phyloP scores from a whole-genome alignment of 2,888 invertebrate species.

The Trissoscelio sp. region DNA sequence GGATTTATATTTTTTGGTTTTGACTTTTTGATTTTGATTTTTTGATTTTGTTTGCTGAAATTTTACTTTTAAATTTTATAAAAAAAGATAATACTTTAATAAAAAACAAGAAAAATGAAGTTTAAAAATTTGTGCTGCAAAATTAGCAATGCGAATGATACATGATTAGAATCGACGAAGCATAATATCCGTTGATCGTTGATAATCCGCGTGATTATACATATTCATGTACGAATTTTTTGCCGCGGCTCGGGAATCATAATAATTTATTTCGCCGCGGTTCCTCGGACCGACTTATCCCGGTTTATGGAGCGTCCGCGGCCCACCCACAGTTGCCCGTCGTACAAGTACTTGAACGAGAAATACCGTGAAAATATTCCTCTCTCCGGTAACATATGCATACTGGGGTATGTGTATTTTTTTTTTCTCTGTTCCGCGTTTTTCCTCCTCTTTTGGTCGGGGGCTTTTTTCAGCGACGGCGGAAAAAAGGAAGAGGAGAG shows the following conservation, averaged over 20 bases:
- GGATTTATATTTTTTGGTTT: too few species aligned
- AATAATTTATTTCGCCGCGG: conserved; percentile 57
- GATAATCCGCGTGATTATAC: conserved; percentile 57
- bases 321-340: not conserved
- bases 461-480: conserved; percentile 36
- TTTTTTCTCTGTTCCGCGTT: conserved; percentile 22
- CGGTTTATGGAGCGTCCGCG: conserved; percentile 44
- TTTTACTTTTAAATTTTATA: too few species aligned
- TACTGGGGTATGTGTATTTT: conserved; percentile 44
- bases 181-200: conserved; percentile 42
- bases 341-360: conserved; percentile 56
- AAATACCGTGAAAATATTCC: conserved; percentile 62
- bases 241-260: conserved; percentile 45
- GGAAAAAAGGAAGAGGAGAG: conserved; percentile 53
- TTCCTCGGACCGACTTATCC: conserved; percentile 56
- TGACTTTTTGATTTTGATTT: too few species aligned
- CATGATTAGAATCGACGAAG: conserved; percentile 36
- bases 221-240: conserved; percentile 56
- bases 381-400: conserved; percentile 61
- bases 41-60: too few species aligned
- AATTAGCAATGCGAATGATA: conserved; percentile 5
- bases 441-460: conserved; percentile 39
- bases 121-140: not conserved
- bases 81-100: not conserved
- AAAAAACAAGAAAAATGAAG: not conserved